These are phyloP conservation scores for Actinopyga echinites DNA, from an alignment of 53 echinoderm and acorn worm species.

Conservation along the genomic window DNA sequence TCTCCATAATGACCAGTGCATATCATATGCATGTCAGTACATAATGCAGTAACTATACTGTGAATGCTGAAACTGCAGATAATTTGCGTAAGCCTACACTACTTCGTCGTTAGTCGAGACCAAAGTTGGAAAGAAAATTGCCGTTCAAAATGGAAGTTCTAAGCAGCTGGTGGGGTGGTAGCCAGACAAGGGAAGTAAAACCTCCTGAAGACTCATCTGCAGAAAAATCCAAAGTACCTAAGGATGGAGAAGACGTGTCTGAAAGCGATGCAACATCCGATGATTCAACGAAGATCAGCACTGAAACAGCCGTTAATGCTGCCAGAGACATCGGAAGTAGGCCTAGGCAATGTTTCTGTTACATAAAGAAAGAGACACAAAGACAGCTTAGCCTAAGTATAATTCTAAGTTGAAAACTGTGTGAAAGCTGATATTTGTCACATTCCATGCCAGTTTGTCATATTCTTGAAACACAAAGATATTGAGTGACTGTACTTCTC, in stretches of 20 bases:
- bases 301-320: slow-evolving; percentile 72
- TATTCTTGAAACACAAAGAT: too few relatives aligned
- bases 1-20: background rate
- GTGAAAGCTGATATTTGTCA: too few relatives aligned
- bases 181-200: background rate
- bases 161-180: slow-evolving; percentile 89
- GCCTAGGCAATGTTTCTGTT: too few relatives aligned
- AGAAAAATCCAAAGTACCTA: slow-evolving; percentile 32
- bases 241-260: slow-evolving; percentile 19
- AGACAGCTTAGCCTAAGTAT: too few relatives aligned
- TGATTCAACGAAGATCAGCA: slow-evolving; percentile 19
- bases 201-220: background rate
- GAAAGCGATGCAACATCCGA: slow-evolving; percentile 34
- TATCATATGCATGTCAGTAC: too few relatives aligned
- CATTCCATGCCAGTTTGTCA: too few relatives aligned
- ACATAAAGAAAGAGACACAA: too few relatives aligned
- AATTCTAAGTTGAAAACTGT: too few relatives aligned
- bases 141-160: slow-evolving; percentile 75
- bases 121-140: background rate
- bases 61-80: too few relatives aligned
- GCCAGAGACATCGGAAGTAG: slow-evolving; percentile 94
- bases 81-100: too few relatives aligned
- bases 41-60: too few relatives aligned
- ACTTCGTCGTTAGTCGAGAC: background rate
- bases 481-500: too few relatives aligned